Conservation (phyloP, 2,797 vertebrate genomes). For the Meda fulgida region DNA sequence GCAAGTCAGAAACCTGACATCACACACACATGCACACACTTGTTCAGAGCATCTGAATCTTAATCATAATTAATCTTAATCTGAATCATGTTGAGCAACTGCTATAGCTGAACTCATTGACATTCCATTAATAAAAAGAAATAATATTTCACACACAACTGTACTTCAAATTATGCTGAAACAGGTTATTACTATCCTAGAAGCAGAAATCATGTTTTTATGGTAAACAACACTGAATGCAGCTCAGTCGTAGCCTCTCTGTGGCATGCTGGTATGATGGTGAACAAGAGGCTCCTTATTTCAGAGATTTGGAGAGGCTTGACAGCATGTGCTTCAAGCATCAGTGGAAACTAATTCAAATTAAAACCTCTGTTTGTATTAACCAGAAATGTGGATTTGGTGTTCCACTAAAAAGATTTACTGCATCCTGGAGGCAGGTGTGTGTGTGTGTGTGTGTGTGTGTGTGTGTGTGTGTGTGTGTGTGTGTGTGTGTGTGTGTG, state of each 20-base stretch:
- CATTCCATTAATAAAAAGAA: neutral
- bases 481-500: neutral
- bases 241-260: neutral
- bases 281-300: slow-evolving; percentile 27
- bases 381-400: neutral
- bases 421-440: slow-evolving; percentile 1
- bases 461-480: slow-evolving; percentile 9
- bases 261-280: neutral
- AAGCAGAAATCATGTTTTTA: slow-evolving; percentile 7
- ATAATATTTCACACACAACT: neutral
- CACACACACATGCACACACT: neutral
- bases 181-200: neutral
- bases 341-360: neutral
- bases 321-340: neutral
- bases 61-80: too few relatives aligned
- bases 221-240: neutral
- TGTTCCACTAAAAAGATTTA: neutral
- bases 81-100: slow-evolving; percentile 5
- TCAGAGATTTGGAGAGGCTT: neutral
- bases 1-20: slow-evolving; percentile 13
- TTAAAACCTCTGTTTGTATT: neutral
- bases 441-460: neutral
- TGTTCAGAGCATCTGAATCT: neutral
- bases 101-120: neutral
- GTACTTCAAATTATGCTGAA: neutral